These are phyloP conservation scores for Lingula anatina DNA, from an alignment of 2,888 invertebrate genomes.

Conservation along the genomic window DNA sequence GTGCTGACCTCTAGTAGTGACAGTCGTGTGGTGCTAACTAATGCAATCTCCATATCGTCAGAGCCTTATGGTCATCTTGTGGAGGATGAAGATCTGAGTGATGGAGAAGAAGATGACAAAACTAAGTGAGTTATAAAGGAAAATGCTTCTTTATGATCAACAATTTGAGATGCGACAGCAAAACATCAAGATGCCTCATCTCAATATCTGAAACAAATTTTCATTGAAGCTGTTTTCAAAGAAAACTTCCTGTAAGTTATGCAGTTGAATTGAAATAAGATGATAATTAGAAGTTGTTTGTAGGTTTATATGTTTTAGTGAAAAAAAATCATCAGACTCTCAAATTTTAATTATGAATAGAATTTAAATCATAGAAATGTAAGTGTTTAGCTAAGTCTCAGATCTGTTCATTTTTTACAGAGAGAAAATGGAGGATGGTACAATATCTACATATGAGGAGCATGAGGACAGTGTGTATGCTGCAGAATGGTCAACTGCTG, in stretches of 20 bases:
- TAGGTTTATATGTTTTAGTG: background rate
- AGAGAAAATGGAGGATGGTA: slow-evolving; percentile 68
- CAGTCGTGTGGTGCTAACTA: slow-evolving; percentile 82
- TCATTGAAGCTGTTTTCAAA: too few species aligned
- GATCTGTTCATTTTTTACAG: slow-evolving; percentile 12
- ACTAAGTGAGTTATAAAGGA: too few species aligned
- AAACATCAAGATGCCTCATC: too few species aligned
- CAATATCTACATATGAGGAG: slow-evolving; percentile 87
- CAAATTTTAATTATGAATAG: background rate
- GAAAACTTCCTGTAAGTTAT: too few species aligned
- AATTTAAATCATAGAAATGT: slow-evolving; percentile 27
- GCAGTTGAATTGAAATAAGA: too few species aligned
- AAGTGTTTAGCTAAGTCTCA: background rate
- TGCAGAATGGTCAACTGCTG: slow-evolving; percentile 94
- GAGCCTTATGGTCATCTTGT: slow-evolving; percentile 65
- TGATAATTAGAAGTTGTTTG: background rate
- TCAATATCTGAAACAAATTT: too few species aligned
- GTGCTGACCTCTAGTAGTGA: slow-evolving; percentile 92
- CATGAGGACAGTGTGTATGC: slow-evolving; percentile 98
- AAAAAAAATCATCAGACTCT: too few species aligned
- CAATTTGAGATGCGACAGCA: too few species aligned
- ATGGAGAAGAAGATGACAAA: slow-evolving; percentile 33
- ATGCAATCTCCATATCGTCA: slow-evolving; percentile 80
- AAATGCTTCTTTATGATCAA: too few species aligned
- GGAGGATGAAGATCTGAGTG: slow-evolving; percentile 47